Evolutionary conservation across 2,797 vertebrate species (phyloP).

Genomic region (Microctenopoma stevenorrisi): DNA sequence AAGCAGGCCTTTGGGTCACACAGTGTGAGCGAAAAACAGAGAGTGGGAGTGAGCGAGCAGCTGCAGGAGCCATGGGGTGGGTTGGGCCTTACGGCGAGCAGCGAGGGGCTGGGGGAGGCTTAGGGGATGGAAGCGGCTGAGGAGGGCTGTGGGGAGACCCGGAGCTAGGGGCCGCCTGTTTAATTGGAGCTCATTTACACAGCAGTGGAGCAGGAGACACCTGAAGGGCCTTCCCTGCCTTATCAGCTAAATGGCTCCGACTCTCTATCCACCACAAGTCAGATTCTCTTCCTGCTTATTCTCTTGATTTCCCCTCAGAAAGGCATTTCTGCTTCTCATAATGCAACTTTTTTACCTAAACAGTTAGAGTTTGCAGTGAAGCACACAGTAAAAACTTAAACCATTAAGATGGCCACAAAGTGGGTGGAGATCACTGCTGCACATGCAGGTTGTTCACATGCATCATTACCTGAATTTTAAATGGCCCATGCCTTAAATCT

Average conservation of each 20-base stretch:
- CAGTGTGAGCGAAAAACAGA: conserved; percentile 80
- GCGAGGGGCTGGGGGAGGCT: conserved; percentile 72
- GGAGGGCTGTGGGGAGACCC: conserved; percentile 73
- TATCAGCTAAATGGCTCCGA: conserved; percentile 78
- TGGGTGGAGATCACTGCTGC: background rate
- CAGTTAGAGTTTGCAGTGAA: background rate
- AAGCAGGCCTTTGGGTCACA: conserved; percentile 81
- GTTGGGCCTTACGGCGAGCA: conserved; percentile 79
- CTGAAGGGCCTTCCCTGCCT: conserved; percentile 81
- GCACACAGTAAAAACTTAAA: too few species aligned
- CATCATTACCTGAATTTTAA: conserved; percentile 22
- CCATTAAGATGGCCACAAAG: background rate
- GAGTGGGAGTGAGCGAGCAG: conserved; percentile 78
- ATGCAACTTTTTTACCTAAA: background rate
- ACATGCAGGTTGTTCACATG: conserved; percentile 4
- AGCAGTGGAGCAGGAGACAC: conserved; percentile 82
- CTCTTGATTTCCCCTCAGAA: conserved; percentile 31
- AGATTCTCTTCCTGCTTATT: conserved; percentile 56
- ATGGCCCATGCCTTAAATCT: conserved; percentile 18
- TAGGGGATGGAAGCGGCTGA: conserved; percentile 67
- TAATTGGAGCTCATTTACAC: conserved; percentile 88
- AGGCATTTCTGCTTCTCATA: conserved; percentile 1
- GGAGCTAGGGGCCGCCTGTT: conserved; percentile 80
- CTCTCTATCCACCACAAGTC: conserved; percentile 55
- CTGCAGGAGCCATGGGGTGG: conserved; percentile 82